phyloP scores from a whole-genome alignment of 2,888 invertebrate genomes.

The Lasioglossum lativentre region DNA sequence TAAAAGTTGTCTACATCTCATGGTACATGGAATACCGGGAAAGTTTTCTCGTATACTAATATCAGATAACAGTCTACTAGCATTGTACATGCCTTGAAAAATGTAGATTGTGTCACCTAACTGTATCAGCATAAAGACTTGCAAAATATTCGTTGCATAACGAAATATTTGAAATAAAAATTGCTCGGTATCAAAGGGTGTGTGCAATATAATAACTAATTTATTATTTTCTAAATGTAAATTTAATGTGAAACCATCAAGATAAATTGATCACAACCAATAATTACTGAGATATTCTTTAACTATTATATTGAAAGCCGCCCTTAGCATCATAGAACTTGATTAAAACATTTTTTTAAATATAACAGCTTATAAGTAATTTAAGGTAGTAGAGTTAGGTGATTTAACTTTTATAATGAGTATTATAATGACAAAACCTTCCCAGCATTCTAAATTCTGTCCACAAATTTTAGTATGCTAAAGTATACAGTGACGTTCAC shows the following conservation, averaged over 20 bases:
- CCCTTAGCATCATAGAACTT: neutral
- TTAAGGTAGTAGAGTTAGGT: neutral
- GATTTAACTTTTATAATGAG: neutral
- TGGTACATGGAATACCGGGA: slow-evolving; percentile 11
- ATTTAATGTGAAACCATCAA: too few relatives aligned
- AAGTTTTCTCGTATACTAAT: neutral
- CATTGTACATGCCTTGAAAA: neutral
- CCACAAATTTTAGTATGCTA: slow-evolving; percentile 6
- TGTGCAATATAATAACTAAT: neutral
- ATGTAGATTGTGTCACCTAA: neutral
- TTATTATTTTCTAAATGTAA: neutral
- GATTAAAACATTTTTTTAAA: too few relatives aligned
- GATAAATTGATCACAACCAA: too few relatives aligned
- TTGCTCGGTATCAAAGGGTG: too few relatives aligned
- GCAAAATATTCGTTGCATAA: neutral
- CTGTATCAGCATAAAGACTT: neutral
- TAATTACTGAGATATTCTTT: neutral
- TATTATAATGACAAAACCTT: neutral
- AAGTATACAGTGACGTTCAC: slow-evolving; percentile 17
- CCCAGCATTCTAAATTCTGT: neutral
- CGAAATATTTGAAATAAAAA: neutral
- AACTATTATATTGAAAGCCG: neutral
- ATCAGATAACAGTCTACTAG: neutral
- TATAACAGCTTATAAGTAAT: too few relatives aligned
- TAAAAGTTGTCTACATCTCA: slow-evolving; percentile 39